Percentiles rank a stretch among this genome's conserved stretches.
phyloP scores from a whole-genome alignment of 2,888 invertebrate genomes.

The Gari tellinella region DNA sequence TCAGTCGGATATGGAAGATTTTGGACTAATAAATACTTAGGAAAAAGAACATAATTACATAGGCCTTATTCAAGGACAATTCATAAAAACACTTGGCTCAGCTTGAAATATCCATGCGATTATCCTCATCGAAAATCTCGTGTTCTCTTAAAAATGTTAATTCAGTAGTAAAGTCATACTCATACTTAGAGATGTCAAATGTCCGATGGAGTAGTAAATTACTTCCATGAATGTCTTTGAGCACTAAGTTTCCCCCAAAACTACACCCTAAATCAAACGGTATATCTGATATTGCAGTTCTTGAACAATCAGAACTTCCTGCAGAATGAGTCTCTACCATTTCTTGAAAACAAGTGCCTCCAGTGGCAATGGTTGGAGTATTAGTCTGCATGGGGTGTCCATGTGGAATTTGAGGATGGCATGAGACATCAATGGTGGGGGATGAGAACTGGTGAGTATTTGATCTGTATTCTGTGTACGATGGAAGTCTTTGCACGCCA shows the following conservation, averaged over 20 bases:
- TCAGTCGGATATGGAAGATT: too few species aligned
- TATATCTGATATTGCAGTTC: slow-evolving; percentile 24
- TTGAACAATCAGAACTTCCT: background rate
- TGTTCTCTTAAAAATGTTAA: slow-evolving; percentile 32
- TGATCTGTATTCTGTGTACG: slow-evolving; percentile 31
- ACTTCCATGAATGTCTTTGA: slow-evolving; percentile 16
- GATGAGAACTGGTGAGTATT: slow-evolving; percentile 5
- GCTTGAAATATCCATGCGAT: too few species aligned
- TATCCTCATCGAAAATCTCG: background rate
- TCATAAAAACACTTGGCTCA: too few species aligned
- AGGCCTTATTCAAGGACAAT: too few species aligned
- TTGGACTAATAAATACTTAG: too few species aligned
- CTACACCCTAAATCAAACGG: slow-evolving; percentile 27
- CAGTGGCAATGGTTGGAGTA: slow-evolving; percentile 3
- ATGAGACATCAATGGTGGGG: slow-evolving; percentile 36
- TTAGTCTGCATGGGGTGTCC: slow-evolving; percentile 18
- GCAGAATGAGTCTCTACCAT: background rate
- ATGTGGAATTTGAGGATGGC: slow-evolving; percentile 24
- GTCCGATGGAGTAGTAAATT: slow-evolving; percentile 24
- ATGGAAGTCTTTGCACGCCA: slow-evolving; percentile 19
- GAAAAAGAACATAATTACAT: too few species aligned
- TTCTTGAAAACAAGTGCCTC: too few species aligned
- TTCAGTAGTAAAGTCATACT: slow-evolving; percentile 53
- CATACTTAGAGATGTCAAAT: slow-evolving; percentile 42
- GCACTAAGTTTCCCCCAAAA: background rate